Conservation (phyloP, 2,113 vertebrate genomes). For the Atrichornis clamosus region DNA sequence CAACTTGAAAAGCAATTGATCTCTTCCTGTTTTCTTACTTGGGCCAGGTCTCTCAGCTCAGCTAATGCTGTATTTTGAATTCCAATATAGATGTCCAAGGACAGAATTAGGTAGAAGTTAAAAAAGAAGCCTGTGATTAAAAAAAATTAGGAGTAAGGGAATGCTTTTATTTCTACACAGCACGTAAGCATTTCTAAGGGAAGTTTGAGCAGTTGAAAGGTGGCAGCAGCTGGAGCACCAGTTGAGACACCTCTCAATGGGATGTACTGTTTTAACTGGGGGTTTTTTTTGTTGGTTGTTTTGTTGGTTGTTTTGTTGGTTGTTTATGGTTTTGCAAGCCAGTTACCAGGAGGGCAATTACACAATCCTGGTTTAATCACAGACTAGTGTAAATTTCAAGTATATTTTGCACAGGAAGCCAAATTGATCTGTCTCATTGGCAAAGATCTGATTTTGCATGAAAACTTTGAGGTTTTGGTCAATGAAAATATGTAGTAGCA, state of each 20-base stretch:
- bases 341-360: constrained; percentile 1
- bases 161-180: not conserved
- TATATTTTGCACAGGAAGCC: not conserved
- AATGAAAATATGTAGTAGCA: not conserved
- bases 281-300: not conserved
- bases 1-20: not conserved
- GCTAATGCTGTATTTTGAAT: not conserved
- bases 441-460: not conserved
- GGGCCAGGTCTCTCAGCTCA: not conserved
- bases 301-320: not conserved
- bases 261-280: not conserved
- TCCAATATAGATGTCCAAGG: not conserved
- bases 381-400: not conserved
- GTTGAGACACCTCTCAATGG: not conserved
- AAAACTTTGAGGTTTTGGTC: not conserved
- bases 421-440: not conserved
- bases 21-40: not conserved
- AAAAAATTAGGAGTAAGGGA: not conserved
- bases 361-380: constrained; percentile 6
- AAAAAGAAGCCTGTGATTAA: not conserved
- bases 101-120: not conserved
- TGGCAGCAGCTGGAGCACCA: not conserved
- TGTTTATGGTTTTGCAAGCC: constrained; percentile 5
- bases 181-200: not conserved
- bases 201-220: not conserved